These are phyloP conservation scores for Sakesphorus luctuosus DNA, from an alignment of 2,113 vertebrate species.

Conservation along the genomic window DNA sequence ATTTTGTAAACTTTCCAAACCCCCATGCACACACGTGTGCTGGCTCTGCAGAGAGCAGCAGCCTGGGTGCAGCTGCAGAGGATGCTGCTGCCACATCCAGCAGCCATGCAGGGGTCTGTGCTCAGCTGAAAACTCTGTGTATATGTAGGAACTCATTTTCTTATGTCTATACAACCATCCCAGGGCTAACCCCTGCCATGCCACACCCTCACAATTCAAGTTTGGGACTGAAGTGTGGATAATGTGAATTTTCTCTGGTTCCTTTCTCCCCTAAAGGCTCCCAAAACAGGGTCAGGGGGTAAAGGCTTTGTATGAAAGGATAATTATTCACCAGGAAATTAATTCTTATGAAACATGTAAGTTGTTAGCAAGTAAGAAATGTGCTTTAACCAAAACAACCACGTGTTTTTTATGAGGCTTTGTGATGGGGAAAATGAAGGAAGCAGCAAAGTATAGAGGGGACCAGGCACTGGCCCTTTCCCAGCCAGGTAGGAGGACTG, in stretches of 20 bases:
- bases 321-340: background rate
- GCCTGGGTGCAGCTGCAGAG: background rate
- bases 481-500: background rate
- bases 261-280: background rate
- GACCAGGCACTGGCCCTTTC: background rate
- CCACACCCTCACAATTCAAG: accelerated
- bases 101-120: background rate
- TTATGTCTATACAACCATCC: background rate
- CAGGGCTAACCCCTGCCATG: background rate
- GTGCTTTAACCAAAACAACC: background rate
- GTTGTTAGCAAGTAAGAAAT: background rate
- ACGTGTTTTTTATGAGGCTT: background rate
- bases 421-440: background rate
- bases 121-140: background rate
- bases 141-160: background rate
- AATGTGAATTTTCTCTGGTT: background rate
- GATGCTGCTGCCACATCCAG: background rate
- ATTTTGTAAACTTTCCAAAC: background rate
- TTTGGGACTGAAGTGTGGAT: background rate
- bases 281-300: background rate
- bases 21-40: accelerated
- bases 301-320: background rate
- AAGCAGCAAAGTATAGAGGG: background rate
- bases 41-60: background rate
- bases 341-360: background rate